Evolutionary conservation across 2,888 invertebrate species (phyloP).

Genomic region (Scaptomyza reducta): DNA sequence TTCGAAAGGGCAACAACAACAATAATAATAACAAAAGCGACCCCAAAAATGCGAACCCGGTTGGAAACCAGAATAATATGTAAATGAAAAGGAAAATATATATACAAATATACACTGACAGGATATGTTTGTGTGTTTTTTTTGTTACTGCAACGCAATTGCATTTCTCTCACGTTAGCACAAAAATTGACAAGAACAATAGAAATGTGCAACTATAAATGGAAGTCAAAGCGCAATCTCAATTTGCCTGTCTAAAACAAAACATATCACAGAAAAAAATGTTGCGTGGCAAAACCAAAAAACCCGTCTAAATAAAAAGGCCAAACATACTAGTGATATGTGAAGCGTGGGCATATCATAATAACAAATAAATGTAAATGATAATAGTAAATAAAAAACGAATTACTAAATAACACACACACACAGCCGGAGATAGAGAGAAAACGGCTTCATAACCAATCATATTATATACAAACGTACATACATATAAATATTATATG

Average conservation of each 20-base stretch:
- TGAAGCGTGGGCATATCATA: slow-evolving; percentile 56
- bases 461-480: slow-evolving; percentile 9
- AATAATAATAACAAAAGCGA: slow-evolving; percentile 34
- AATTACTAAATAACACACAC: slow-evolving; percentile 76
- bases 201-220: slow-evolving; percentile 53
- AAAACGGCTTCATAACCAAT: slow-evolving; percentile 57
- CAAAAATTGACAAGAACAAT: slow-evolving; percentile 40
- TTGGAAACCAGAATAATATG: slow-evolving; percentile 75
- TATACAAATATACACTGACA: slow-evolving; percentile 6
- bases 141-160: slow-evolving; percentile 61
- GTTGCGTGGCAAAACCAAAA: slow-evolving; percentile 53
- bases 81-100: slow-evolving; percentile 59
- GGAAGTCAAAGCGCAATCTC: slow-evolving; percentile 36
- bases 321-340: slow-evolving; percentile 19
- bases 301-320: slow-evolving; percentile 46
- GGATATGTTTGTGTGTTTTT: slow-evolving; percentile 23
- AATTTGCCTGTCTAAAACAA: slow-evolving; percentile 65
- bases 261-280: slow-evolving; percentile 54
- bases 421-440: not conserved
- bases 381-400: slow-evolving; percentile 79
- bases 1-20: slow-evolving; percentile 54
- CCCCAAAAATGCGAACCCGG: slow-evolving; percentile 41
- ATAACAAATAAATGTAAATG: slow-evolving; percentile 79
- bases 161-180: slow-evolving; percentile 64
- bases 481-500: not conserved